These are phyloP conservation scores for Heterotis niloticus DNA, from an alignment of 2,113 vertebrate species.

Conservation along the genomic window DNA sequence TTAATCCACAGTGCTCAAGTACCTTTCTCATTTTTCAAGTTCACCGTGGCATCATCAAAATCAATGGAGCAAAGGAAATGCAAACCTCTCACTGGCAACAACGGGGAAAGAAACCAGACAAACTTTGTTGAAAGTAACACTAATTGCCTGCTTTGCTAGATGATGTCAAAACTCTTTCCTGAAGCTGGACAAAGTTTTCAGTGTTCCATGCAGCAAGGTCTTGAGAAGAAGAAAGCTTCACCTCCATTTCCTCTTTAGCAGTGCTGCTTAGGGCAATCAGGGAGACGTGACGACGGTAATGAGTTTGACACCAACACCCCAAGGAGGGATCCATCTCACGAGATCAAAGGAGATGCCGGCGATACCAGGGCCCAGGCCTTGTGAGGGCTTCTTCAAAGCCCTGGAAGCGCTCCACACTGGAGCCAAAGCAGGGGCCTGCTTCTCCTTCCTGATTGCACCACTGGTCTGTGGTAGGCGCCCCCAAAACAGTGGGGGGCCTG, in stretches of 20 bases:
- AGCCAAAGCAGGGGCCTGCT: constrained; percentile 3
- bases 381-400: constrained; percentile 26
- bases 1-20: constrained; percentile 54
- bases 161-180: background rate
- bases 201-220: background rate
- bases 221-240: background rate
- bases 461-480: constrained; percentile 26
- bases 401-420: constrained; percentile 43
- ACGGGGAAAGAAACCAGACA: constrained; percentile 7
- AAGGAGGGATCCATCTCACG: constrained; percentile 37
- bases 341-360: constrained; percentile 55
- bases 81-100: constrained; percentile 22
- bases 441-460: constrained; percentile 49
- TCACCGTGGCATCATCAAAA: constrained; percentile 35
- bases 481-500: background rate
- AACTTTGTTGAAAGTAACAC: constrained; percentile 1
- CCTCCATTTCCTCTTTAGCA: background rate
- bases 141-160: background rate
- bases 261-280: constrained; percentile 23
- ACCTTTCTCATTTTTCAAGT: constrained; percentile 52
- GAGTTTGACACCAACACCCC: constrained; percentile 38
- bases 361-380: constrained; percentile 43
- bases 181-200: background rate
- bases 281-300: constrained; percentile 28
- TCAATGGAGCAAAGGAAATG: constrained; percentile 53